Conservation (phyloP, 1,140 invertebrate genomes). For the Zaprionus kolodkinae region DNA sequence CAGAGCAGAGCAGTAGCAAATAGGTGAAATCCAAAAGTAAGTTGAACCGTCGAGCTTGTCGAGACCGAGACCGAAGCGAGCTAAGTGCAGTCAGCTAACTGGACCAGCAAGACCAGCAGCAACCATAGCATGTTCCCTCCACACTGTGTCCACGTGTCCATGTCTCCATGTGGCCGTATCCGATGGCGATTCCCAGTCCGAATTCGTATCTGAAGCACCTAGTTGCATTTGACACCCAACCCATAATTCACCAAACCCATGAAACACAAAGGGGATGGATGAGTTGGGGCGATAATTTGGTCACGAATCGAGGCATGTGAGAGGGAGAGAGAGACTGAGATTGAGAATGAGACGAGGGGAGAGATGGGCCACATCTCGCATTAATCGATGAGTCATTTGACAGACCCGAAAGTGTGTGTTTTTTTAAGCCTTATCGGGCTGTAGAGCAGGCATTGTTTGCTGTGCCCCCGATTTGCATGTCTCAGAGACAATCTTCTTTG, state of each 20-base stretch:
- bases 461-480: slow-evolving; percentile 30
- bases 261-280: not conserved
- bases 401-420: slow-evolving; percentile 29
- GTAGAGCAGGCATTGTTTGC: slow-evolving; percentile 23
- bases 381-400: slow-evolving; percentile 57
- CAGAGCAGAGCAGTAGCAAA: slow-evolving; percentile 21
- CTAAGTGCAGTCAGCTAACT: slow-evolving; percentile 5
- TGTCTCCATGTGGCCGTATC: not conserved
- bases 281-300: slow-evolving; percentile 32
- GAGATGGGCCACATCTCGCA: slow-evolving; percentile 6
- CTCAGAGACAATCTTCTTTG: not conserved
- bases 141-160: not conserved
- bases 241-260: slow-evolving; percentile 42
- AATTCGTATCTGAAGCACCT: slow-evolving; percentile 42
- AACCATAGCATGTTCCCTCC: not conserved
- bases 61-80: slow-evolving; percentile 2
- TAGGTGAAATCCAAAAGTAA: slow-evolving; percentile 55
- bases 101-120: not conserved
- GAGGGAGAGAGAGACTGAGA: not conserved
- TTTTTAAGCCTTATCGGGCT: slow-evolving; percentile 10
- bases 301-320: slow-evolving; percentile 34
- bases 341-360: too few species aligned
- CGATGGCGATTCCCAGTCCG: not conserved
- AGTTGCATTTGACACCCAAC: slow-evolving; percentile 51
- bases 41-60: slow-evolving; percentile 25